These are phyloP conservation scores for Drosophila parvula DNA, from an alignment of 1,140 invertebrate genomes.

Conservation along the genomic window DNA sequence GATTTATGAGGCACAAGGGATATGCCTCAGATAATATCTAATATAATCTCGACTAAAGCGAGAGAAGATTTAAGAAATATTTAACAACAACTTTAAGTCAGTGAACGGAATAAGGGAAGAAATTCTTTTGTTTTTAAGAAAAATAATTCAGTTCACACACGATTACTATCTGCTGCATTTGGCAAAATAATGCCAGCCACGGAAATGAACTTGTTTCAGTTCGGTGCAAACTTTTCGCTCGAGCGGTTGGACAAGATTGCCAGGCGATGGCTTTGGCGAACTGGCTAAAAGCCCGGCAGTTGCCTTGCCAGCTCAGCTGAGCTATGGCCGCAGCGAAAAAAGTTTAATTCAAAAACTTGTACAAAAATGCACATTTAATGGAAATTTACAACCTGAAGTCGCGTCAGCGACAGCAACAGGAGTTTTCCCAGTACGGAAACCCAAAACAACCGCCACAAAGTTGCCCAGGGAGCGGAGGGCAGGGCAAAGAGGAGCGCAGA, in stretches of 20 bases:
- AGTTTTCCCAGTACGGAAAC: conserved; percentile 52
- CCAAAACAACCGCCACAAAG: conserved; percentile 74
- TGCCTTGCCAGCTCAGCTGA: conserved; percentile 54
- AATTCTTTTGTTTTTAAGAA: too few species aligned
- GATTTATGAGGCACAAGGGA: conserved; percentile 45
- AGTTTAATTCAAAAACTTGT: conserved; percentile 84
- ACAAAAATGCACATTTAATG: conserved; percentile 84
- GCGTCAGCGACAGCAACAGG: conserved; percentile 69
- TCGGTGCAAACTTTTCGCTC: conserved; percentile 64
- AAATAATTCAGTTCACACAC: not conserved
- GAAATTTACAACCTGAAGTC: conserved; percentile 83
- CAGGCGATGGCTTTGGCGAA: conserved; percentile 30
- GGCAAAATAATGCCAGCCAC: conserved; percentile 63
- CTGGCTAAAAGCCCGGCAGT: conserved; percentile 42
- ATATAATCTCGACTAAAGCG: not conserved
- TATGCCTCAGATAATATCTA: not conserved
- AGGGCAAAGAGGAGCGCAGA: conserved; percentile 34
- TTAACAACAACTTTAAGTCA: not conserved
- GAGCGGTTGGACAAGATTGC: conserved; percentile 76
- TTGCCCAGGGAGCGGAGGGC: conserved; percentile 37
- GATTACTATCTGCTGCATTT: conserved; percentile 34
- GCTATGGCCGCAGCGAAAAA: conserved; percentile 72
- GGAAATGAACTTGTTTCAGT: conserved; percentile 73
- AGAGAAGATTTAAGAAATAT: not conserved
- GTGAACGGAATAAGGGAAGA: not conserved